Conservation (phyloP, 2,113 vertebrate genomes). For the Pterocles orientalis region DNA sequence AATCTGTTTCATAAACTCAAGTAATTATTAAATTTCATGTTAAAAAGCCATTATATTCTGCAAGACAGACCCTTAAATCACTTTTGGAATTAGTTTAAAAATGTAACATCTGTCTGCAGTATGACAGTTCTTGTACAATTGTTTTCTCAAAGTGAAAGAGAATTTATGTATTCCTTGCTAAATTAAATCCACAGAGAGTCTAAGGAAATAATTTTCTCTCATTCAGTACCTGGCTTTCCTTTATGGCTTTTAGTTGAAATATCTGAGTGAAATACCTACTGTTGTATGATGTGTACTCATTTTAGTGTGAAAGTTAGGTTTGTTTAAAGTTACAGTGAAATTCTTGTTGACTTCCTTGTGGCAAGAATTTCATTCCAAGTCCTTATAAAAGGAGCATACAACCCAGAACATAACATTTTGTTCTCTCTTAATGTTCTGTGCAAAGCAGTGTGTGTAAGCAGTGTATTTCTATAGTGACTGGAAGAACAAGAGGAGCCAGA, state of each 20-base stretch:
- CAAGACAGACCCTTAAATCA: constrained; percentile 3
- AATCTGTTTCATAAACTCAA: neutral
- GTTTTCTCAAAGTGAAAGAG: neutral
- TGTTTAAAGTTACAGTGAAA: neutral
- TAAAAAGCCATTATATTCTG: neutral
- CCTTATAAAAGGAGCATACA: neutral
- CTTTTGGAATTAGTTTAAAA: neutral
- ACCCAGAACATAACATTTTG: neutral
- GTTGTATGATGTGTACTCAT: neutral
- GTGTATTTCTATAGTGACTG: neutral
- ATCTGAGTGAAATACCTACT: neutral
- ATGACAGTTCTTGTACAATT: neutral
- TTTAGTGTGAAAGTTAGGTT: neutral
- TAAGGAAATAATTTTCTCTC: neutral
- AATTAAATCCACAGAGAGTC: neutral
- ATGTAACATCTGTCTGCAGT: neutral
- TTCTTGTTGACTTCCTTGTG: neutral
- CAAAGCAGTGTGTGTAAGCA: neutral
- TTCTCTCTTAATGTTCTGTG: constrained; percentile 1
- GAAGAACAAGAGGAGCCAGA: neutral
- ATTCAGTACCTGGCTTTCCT: neutral
- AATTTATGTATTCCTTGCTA: neutral
- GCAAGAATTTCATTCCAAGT: neutral
- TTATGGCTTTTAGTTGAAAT: neutral
- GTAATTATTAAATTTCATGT: neutral